phyloP scores from a whole-genome alignment of 2,113 vertebrate species.

The Scomber japonicus region DNA sequence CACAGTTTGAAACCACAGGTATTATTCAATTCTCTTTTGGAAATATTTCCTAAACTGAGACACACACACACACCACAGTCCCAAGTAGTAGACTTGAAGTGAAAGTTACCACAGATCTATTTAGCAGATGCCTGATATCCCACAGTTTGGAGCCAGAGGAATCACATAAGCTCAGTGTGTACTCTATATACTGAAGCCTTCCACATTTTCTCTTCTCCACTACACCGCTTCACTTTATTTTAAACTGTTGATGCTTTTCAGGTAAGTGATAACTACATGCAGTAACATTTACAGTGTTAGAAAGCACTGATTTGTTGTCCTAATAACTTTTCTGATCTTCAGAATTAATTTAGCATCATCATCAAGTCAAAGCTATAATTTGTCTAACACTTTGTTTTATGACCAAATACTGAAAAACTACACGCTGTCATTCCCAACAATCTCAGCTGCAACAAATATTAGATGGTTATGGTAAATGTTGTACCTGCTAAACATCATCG shows the following conservation, averaged over 20 bases:
- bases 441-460: too few relatives aligned
- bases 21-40: constrained; percentile 41
- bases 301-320: too few relatives aligned
- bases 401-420: too few relatives aligned
- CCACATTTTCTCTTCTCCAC: not conserved
- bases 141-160: constrained; percentile 40
- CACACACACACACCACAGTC: constrained; percentile 8
- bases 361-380: too few relatives aligned
- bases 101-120: constrained; percentile 56
- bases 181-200: not conserved
- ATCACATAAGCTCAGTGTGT: constrained; percentile 27
- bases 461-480: too few relatives aligned
- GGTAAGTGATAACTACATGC: not conserved
- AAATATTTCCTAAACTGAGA: constrained; percentile 29
- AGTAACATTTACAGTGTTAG: not conserved
- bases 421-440: too few relatives aligned
- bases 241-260: not conserved
- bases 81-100: constrained; percentile 12
- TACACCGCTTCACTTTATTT: not conserved
- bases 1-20: constrained; percentile 45
- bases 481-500: too few relatives aligned
- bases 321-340: too few relatives aligned
- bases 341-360: too few relatives aligned
- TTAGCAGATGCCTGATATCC: constrained; percentile 54
- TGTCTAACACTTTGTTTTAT: too few relatives aligned